These are phyloP conservation scores for Phthorimaea operculella DNA, from an alignment of 1,140 invertebrate genomes.

Conservation along the genomic window DNA sequence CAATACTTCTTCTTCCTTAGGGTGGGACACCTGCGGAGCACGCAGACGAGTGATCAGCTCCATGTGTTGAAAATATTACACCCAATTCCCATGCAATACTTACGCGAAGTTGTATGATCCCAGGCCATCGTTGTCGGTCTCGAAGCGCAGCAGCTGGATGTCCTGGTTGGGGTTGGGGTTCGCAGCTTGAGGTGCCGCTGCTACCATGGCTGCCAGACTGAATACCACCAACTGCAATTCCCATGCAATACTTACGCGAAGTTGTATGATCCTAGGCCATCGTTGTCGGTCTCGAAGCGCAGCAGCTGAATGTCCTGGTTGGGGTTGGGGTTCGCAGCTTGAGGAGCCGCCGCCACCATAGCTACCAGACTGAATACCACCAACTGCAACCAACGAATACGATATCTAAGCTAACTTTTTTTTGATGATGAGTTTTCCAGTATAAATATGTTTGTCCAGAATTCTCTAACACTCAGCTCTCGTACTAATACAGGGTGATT, in stretches of 20 bases:
- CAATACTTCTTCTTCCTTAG: too few relatives aligned
- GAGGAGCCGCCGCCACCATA: slow-evolving; percentile 10
- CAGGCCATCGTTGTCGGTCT: slow-evolving; percentile 21
- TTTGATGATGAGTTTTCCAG: too few relatives aligned
- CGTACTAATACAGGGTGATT: too few relatives aligned
- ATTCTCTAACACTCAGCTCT: too few relatives aligned
- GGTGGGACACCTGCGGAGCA: too few relatives aligned
- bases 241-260: slow-evolving; percentile 25
- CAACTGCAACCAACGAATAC: slow-evolving; percentile 10
- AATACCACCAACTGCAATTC: slow-evolving; percentile 14
- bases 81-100: too few relatives aligned
- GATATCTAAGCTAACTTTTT: too few relatives aligned
- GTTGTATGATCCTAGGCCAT: slow-evolving; percentile 20
- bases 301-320: slow-evolving; percentile 28
- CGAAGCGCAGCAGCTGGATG: slow-evolving; percentile 33
- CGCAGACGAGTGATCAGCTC: too few relatives aligned
- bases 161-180: slow-evolving; percentile 6
- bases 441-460: too few relatives aligned
- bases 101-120: slow-evolving; percentile 22
- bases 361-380: slow-evolving; percentile 12
- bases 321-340: neutral
- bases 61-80: too few relatives aligned
- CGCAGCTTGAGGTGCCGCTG: slow-evolving; percentile 5
- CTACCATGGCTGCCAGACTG: slow-evolving; percentile 9
- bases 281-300: slow-evolving; percentile 24